phyloP scores from a whole-genome alignment of 2,888 invertebrate genomes.

The Sesia apiformis region DNA sequence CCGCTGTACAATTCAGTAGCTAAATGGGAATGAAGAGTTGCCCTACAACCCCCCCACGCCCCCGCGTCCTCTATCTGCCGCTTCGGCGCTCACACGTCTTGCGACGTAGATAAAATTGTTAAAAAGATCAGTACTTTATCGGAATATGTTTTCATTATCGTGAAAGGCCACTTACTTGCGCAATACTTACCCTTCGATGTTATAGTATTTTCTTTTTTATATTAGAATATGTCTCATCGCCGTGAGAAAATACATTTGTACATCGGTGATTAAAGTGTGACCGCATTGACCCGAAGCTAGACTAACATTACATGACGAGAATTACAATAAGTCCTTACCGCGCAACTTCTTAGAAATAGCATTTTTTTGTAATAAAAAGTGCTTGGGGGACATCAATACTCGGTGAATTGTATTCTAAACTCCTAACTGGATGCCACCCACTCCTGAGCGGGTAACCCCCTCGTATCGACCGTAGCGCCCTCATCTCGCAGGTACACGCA shows the following conservation, averaged over 20 bases:
- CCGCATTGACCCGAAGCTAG: constrained; percentile 8
- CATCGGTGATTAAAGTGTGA: not conserved
- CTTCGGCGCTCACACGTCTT: constrained; percentile 53
- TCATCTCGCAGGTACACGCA: constrained; percentile 72
- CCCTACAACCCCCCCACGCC: constrained; percentile 31
- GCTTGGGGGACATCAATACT: constrained; percentile 51
- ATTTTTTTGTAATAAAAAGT: constrained; percentile 26
- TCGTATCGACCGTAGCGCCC: constrained; percentile 67
- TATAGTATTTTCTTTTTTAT: no score
- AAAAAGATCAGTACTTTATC: constrained; percentile 2
- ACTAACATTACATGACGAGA: constrained; percentile 9
- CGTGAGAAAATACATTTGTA: no score
- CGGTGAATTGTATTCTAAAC: constrained; percentile 65
- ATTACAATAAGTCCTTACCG: constrained; percentile 16
- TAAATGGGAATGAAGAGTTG: constrained; percentile 68
- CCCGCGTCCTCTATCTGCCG: constrained; percentile 40
- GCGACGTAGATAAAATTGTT: constrained; percentile 24
- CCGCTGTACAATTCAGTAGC: constrained; percentile 67
- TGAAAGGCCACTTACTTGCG: no score
- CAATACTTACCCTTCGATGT: no score
- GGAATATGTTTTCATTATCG: no score
- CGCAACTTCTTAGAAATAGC: constrained; percentile 5
- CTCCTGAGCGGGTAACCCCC: constrained; percentile 30
- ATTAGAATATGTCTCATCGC: no score
- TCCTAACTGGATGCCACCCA: constrained; percentile 55